Conservation (phyloP, 2,113 vertebrate species). For the Oncorhynchus masou region DNA sequence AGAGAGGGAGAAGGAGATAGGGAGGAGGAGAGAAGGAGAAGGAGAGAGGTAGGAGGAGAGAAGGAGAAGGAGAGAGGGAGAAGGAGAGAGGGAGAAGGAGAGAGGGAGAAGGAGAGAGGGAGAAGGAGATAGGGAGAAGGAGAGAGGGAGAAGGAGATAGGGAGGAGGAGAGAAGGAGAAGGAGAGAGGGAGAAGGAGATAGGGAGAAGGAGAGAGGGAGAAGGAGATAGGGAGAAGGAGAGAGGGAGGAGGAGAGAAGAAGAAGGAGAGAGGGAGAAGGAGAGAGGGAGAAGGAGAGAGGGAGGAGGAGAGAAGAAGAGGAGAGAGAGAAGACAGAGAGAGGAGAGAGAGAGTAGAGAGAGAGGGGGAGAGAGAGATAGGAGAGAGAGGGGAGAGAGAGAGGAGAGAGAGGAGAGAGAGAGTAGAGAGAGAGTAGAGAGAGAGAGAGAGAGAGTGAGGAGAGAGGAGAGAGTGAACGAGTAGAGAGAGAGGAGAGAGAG, state of each 20-base stretch:
- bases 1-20: constrained; percentile 8
- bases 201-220: no score
- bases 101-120: constrained; percentile 23
- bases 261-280: constrained; percentile 40
- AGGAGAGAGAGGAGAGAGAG: background rate
- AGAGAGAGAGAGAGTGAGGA: no score
- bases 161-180: constrained; percentile 19
- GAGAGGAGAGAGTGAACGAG: no score
- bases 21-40: constrained; percentile 19
- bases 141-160: constrained; percentile 13
- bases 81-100: constrained; percentile 36
- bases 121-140: constrained; percentile 22
- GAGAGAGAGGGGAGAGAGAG: background rate
- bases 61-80: constrained; percentile 25
- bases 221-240: constrained; percentile 31
- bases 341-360: no score
- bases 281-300: constrained; percentile 36
- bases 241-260: no score
- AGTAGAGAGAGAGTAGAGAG: no score
- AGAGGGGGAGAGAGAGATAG: no score
- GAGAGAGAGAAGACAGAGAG: no score
- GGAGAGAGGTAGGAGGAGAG: constrained; percentile 5
- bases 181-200: constrained; percentile 19
- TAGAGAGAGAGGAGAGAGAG: no score
- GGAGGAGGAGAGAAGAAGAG: constrained; percentile 6